Evolutionary conservation across 2,113 vertebrate species (phyloP), one percentile per base, ranked within the genome.

Genomic region (Mirounga angustirostris): DNA sequence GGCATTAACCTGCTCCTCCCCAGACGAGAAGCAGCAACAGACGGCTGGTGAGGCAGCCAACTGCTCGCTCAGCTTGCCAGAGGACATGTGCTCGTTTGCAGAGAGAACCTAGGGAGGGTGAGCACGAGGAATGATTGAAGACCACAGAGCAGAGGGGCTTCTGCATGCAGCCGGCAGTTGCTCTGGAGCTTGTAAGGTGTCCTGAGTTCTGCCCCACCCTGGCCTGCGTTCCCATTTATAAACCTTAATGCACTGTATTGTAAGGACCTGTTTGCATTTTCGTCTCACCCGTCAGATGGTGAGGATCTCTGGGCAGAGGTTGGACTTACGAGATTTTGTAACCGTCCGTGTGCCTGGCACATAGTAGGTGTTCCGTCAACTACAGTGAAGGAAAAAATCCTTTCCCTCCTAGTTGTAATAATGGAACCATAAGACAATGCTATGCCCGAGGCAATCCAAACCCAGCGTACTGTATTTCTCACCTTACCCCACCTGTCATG

Each of bases 1-100:
- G 19, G 90, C 95, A 97, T 98, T 98, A 97, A 97, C 97, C 97
- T 97, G 80, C 93, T 95, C 94, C 96, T 96, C 97, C 96, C 95
- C 85, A 97, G 95, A 88, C 30, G 19, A 96, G 93, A 65, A 93
- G 90, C 79, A 94, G 97, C 97, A 98, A 97, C 93, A 94, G 96
- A 97, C 97, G 98, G 97, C 95, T 87, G 73, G 65, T 56, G 89
- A 91, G 61, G 59, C 98, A 91, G 94, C 92, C 97, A 97, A 94
- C 97, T 95, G 93, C 91, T 96, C 82, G 14, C 0, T 26, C 91
- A 0, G 2, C 95, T 91, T 98, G 93, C 98, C 94, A 98, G 73
- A 97, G 97, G 98, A 97, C 94, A 83, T 93, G 89, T 24, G 79
- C 97, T 98, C 33, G 56, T 98, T 82, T 90, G 85, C 91, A 69